These are phyloP conservation scores for Acropora tenuis DNA, from an alignment of 64 coral and sea anemone species.

Conservation along the genomic window DNA sequence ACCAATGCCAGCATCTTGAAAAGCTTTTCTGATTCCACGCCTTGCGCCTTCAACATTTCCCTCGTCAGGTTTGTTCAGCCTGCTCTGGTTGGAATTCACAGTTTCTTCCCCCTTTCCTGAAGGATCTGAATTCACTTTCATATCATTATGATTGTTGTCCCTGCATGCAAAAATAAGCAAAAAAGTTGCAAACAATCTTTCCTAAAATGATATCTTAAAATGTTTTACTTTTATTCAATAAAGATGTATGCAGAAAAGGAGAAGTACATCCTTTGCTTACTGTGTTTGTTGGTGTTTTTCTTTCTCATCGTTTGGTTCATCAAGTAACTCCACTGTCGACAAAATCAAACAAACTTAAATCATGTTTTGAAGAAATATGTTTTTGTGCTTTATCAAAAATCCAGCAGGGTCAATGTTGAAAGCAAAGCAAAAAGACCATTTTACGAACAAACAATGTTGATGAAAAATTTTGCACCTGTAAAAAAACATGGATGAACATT, in stretches of 20 bases:
- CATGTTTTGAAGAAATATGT: background rate
- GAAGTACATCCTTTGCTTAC: background rate
- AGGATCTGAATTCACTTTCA: background rate
- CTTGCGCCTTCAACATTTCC: background rate
- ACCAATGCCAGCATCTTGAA: conserved; percentile 45
- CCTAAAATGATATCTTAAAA: no score
- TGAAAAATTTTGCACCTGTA: no score
- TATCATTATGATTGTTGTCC: background rate
- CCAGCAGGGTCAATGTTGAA: background rate
- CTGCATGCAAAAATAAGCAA: background rate
- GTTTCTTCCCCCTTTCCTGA: background rate
- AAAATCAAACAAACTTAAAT: background rate
- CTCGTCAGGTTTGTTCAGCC: background rate
- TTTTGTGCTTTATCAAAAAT: background rate
- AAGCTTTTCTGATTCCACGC: conserved; percentile 19
- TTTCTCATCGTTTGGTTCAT: background rate
- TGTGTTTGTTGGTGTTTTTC: background rate
- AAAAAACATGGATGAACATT: no score
- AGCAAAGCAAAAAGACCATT: no score
- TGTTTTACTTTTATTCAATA: no score
- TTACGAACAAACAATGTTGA: no score
- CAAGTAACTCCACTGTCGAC: conserved; percentile 17
- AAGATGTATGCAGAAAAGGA: background rate
- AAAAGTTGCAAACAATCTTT: no score
- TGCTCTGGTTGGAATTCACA: background rate